Conservation (phyloP, 2,113 vertebrate genomes). For the Chlorocebus sabaeus region DNA sequence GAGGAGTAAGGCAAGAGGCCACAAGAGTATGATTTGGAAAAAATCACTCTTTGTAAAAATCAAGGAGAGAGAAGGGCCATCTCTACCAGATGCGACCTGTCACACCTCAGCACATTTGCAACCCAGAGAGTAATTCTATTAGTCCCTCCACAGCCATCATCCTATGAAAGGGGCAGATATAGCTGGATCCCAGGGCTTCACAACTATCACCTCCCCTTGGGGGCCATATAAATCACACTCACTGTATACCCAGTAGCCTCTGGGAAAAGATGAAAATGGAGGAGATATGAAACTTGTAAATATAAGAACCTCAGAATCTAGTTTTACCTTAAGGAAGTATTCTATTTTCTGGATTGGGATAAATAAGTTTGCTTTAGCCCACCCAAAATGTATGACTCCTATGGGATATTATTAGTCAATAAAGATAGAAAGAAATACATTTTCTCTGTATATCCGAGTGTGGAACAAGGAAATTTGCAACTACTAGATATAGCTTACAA, state of each 20-base stretch:
- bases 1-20: background rate
- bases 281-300: background rate
- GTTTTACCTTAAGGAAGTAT: background rate
- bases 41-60: background rate
- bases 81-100: background rate
- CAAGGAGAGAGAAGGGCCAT: background rate
- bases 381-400: background rate
- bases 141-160: background rate
- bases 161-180: background rate
- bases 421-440: background rate
- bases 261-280: background rate
- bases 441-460: background rate
- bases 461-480: background rate
- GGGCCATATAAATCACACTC: background rate
- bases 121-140: background rate
- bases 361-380: slow-evolving; percentile 4
- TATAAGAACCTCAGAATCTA: background rate
- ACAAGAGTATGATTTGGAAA: background rate
- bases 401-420: background rate
- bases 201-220: background rate
- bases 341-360: background rate
- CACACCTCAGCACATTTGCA: background rate
- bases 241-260: background rate
- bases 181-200: background rate
- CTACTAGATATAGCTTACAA: background rate